These are phyloP conservation scores for Liodrosophila aerea DNA, from an alignment of 2,888 invertebrate species.

Conservation along the genomic window DNA sequence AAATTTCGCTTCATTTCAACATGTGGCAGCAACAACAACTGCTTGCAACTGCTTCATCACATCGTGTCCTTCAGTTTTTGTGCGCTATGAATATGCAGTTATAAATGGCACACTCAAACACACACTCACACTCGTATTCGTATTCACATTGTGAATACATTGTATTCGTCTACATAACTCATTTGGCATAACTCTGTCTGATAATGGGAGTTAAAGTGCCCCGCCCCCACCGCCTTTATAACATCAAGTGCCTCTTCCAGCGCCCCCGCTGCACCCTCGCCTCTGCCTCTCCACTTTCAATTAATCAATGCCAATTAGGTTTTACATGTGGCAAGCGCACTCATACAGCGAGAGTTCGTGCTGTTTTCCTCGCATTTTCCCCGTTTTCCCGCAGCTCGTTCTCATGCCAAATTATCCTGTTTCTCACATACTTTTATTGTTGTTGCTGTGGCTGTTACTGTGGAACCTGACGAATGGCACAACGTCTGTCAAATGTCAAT, in stretches of 20 bases:
- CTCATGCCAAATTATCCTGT: conserved; percentile 16
- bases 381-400: neutral
- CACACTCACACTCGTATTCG: conserved; percentile 4
- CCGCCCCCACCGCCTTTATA: neutral
- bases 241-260: conserved; percentile 21
- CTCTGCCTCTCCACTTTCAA: conserved; percentile 15
- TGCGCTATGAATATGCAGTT: conserved; percentile 21
- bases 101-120: conserved; percentile 1
- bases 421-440: neutral
- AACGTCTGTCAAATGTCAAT: conserved; percentile 49
- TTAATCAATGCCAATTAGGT: conserved; percentile 39
- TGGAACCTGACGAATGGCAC: conserved; percentile 22
- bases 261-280: neutral
- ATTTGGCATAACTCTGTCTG: conserved; percentile 40
- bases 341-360: neutral
- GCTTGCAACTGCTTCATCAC: conserved; percentile 14
- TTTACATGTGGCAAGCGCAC: conserved; percentile 24
- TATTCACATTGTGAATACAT: conserved; percentile 10
- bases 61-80: conserved; percentile 13
- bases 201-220: conserved; percentile 16
- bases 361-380: neutral
- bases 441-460: neutral
- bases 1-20: conserved; percentile 50
- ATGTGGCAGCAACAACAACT: conserved; percentile 25
- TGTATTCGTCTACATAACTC: conserved; percentile 47